These are phyloP conservation scores for Ennomos fuscantarius DNA, from an alignment of 2,888 invertebrate genomes.

Conservation along the genomic window DNA sequence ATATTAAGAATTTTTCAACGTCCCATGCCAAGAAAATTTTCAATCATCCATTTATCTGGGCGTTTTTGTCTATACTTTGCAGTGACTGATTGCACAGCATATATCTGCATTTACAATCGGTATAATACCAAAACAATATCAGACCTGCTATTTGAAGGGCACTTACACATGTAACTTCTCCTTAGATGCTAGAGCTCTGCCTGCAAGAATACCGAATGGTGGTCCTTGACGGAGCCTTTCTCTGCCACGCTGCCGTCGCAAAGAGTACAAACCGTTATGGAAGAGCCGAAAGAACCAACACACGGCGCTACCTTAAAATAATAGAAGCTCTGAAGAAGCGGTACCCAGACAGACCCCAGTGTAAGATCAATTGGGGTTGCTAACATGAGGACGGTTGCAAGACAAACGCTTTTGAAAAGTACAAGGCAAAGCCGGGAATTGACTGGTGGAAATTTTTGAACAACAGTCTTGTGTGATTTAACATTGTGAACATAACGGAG, in stretches of 20 bases:
- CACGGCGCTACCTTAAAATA: constrained; percentile 77
- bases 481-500: neutral
- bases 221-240: constrained; percentile 89
- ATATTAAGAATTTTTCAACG: too few relatives aligned
- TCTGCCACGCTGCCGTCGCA: constrained; percentile 86
- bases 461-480: constrained; percentile 1
- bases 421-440: constrained; percentile 7
- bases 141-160: too few relatives aligned
- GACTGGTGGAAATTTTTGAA: constrained; percentile 8
- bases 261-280: constrained; percentile 53
- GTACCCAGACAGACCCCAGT: constrained; percentile 76
- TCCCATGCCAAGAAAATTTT: too few relatives aligned
- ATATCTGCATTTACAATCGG: too few relatives aligned
- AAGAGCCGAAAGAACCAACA: constrained; percentile 68
- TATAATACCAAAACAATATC: too few relatives aligned
- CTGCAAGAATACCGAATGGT: constrained; percentile 89
- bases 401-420: constrained; percentile 13
- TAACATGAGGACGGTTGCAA: constrained; percentile 13
- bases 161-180: neutral
- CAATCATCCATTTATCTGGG: too few relatives aligned
- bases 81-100: too few relatives aligned
- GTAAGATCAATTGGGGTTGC: constrained; percentile 65
- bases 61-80: too few relatives aligned
- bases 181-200: constrained; percentile 92
- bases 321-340: constrained; percentile 71